phyloP scores from a whole-genome alignment of 2,113 vertebrate genomes.

The Urocolius indicus region DNA sequence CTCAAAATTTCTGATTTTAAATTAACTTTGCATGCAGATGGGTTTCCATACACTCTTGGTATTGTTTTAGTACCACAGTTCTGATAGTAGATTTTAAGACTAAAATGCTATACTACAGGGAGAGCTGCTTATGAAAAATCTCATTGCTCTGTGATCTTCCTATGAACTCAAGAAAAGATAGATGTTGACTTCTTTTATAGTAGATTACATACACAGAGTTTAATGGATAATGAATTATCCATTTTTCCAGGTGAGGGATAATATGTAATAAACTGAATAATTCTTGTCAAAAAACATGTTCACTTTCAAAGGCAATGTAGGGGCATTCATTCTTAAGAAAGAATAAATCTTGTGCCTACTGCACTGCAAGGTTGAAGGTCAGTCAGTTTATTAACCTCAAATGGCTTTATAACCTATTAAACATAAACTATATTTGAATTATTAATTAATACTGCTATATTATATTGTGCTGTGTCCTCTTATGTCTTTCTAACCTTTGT shows the following conservation, averaged over 20 bases:
- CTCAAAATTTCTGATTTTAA: not conserved
- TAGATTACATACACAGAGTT: not conserved
- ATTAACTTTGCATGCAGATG: not conserved
- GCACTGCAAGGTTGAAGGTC: not conserved
- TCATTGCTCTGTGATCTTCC: not conserved
- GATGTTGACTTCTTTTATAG: not conserved
- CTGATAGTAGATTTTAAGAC: not conserved
- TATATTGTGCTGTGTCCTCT: not conserved
- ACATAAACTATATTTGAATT: not conserved
- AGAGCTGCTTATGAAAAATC: not conserved
- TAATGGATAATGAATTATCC: not conserved
- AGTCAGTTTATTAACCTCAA: conserved; percentile 23
- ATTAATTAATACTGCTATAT: conserved; percentile 17
- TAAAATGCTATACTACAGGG: not conserved
- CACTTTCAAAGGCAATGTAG: not conserved
- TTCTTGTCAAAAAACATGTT: not conserved
- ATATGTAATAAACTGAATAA: not conserved
- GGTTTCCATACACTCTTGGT: not conserved
- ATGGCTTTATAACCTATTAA: conserved; percentile 24
- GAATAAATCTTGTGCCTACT: not conserved
- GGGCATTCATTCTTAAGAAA: not conserved
- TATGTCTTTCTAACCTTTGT: not conserved
- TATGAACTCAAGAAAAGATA: not conserved
- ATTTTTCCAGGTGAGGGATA: not conserved
- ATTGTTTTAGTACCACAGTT: not conserved